A percentile compares a stretch with the other conserved stretches of the same genome.
These are phyloP conservation scores for Cuculus canorus DNA, from an alignment of 2,797 vertebrate species.

Conservation along the genomic window DNA sequence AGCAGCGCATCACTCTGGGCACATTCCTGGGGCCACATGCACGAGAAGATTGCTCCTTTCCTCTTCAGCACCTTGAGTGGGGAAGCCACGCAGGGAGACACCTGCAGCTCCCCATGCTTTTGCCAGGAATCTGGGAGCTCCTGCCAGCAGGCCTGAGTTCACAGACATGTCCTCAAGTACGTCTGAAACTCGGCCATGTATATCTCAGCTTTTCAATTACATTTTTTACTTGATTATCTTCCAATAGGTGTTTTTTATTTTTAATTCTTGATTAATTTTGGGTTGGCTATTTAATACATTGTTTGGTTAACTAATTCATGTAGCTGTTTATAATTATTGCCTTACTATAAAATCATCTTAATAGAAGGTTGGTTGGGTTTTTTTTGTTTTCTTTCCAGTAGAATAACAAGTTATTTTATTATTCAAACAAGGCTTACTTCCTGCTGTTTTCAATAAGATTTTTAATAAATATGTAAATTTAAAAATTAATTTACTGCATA, in stretches of 20 bases:
- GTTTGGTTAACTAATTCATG: constrained; percentile 74
- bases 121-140: neutral
- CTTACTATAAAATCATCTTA: constrained; percentile 74
- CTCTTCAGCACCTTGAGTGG: neutral
- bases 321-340: constrained; percentile 75
- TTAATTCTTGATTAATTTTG: constrained; percentile 64
- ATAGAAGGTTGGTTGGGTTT: constrained; percentile 37
- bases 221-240: constrained; percentile 44
- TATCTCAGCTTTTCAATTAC: constrained; percentile 17
- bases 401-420: constrained; percentile 80
- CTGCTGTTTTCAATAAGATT: constrained; percentile 80
- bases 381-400: constrained; percentile 72
- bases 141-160: neutral
- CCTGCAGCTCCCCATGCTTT: neutral
- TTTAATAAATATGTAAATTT: constrained; percentile 87
- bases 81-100: neutral
- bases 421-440: constrained; percentile 78
- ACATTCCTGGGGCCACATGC: neutral
- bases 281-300: constrained; percentile 64
- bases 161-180: neutral
- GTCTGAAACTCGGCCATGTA: neutral
- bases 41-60: neutral
- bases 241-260: neutral
- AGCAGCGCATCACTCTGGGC: neutral
- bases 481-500: constrained; percentile 81